Evolutionary conservation across 2,888 invertebrate genomes (phyloP).

Genomic region (Amiota mariae): DNA sequence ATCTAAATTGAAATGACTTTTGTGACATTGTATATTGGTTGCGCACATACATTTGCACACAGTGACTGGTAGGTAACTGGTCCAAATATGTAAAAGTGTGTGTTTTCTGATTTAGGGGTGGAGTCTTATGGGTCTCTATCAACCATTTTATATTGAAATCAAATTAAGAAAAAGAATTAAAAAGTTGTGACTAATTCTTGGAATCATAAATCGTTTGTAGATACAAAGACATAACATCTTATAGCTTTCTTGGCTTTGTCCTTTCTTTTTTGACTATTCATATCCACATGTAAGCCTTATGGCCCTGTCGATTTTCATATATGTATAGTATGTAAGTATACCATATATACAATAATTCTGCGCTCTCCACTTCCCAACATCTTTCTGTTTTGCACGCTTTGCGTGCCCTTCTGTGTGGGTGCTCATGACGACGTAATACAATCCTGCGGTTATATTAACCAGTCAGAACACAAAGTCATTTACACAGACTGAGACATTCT

Average conservation of each 20-base stretch:
- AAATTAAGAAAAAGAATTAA: too few relatives aligned
- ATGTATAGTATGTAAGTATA: not conserved
- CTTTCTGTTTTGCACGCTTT: not conserved
- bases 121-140: slow-evolving; percentile 10
- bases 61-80: slow-evolving; percentile 17
- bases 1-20: slow-evolving; percentile 73
- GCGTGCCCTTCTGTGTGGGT: slow-evolving; percentile 21
- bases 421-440: slow-evolving; percentile 52
- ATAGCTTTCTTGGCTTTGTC: too few relatives aligned
- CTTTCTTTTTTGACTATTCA: not conserved
- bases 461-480: slow-evolving; percentile 71
- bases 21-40: slow-evolving; percentile 62
- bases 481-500: slow-evolving; percentile 41
- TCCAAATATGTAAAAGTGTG: not conserved
- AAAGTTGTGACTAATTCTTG: too few relatives aligned
- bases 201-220: too few relatives aligned
- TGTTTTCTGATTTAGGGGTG: slow-evolving; percentile 26
- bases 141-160: too few relatives aligned
- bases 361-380: not conserved
- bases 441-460: slow-evolving; percentile 73
- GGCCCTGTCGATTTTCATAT: not conserved
- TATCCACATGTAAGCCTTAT: not conserved
- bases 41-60: slow-evolving; percentile 35
- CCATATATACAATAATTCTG: not conserved
- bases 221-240: too few relatives aligned